Conservation (phyloP, 2,113 vertebrate species). For the Psilopsiagon aymara region DNA sequence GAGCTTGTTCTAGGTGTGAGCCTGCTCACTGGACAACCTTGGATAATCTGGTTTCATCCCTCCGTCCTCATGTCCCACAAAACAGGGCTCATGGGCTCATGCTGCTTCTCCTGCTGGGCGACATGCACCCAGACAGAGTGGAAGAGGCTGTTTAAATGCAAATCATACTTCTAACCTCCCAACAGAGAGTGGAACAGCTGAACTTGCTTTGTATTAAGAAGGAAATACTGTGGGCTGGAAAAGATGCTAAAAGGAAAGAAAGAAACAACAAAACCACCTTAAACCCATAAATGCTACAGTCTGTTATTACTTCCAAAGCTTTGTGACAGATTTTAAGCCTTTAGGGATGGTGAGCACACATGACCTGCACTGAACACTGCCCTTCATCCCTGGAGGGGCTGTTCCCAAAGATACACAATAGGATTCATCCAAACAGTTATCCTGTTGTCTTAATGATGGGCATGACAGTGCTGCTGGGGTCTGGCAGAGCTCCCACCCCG, state of each 20-base stretch:
- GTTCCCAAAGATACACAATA: accelerated
- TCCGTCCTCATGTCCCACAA: neutral
- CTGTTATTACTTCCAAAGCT: neutral
- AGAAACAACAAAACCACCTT: too few relatives aligned
- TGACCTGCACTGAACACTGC: accelerated
- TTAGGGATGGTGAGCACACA: neutral
- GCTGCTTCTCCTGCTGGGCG: neutral
- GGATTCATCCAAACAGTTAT: neutral
- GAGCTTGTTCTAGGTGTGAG: neutral
- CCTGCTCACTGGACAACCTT: neutral
- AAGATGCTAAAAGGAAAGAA: neutral
- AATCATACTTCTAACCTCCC: neutral
- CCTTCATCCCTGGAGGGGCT: neutral
- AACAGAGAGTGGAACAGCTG: neutral
- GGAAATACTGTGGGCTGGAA: neutral
- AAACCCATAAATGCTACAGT: neutral
- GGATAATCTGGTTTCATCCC: neutral
- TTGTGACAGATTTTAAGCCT: neutral
- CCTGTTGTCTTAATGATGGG: accelerated
- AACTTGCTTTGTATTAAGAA: neutral
- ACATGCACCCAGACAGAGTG: accelerated
- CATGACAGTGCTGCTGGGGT: neutral
- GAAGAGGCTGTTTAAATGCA: neutral
- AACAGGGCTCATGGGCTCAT: accelerated
- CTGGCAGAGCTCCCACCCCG: accelerated